Evolutionary conservation across 1,140 invertebrate genomes (phyloP).

Genomic region (Pararge aegeria): DNA sequence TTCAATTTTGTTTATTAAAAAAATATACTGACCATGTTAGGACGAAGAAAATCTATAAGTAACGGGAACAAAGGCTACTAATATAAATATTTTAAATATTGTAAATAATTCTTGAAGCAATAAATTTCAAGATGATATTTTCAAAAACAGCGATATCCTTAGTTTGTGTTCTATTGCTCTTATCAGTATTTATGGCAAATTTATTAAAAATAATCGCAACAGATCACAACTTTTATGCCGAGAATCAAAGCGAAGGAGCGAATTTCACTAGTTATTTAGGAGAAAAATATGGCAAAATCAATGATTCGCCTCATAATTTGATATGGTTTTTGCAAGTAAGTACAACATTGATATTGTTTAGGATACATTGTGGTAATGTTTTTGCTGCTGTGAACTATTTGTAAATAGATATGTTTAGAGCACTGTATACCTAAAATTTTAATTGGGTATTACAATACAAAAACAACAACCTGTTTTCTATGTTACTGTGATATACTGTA

Average conservation of each 20-base stretch:
- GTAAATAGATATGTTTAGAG: too few relatives aligned
- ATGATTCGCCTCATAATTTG: constrained; percentile 80
- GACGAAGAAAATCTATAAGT: constrained; percentile 26
- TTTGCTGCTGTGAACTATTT: too few relatives aligned
- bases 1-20: constrained; percentile 6
- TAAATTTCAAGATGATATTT: constrained; percentile 52
- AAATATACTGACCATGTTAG: constrained; percentile 19
- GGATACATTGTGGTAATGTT: too few relatives aligned
- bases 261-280: constrained; percentile 56
- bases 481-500: too few relatives aligned
- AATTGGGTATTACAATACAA: too few relatives aligned
- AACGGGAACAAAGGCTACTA: constrained; percentile 18
- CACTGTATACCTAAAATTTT: too few relatives aligned
- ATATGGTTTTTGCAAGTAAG: constrained; percentile 90
- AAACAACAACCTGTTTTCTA: too few relatives aligned
- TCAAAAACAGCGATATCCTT: constrained; percentile 62
- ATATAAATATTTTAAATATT: background rate
- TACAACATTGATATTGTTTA: constrained; percentile 21
- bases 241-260: constrained; percentile 48
- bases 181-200: constrained; percentile 72
- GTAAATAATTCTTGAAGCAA: background rate
- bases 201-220: constrained; percentile 69
- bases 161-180: constrained; percentile 54
- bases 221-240: constrained; percentile 61
- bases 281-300: constrained; percentile 75